These are phyloP conservation scores for Drosophila tani DNA, from an alignment of 1,140 invertebrate genomes.

Conservation along the genomic window DNA sequence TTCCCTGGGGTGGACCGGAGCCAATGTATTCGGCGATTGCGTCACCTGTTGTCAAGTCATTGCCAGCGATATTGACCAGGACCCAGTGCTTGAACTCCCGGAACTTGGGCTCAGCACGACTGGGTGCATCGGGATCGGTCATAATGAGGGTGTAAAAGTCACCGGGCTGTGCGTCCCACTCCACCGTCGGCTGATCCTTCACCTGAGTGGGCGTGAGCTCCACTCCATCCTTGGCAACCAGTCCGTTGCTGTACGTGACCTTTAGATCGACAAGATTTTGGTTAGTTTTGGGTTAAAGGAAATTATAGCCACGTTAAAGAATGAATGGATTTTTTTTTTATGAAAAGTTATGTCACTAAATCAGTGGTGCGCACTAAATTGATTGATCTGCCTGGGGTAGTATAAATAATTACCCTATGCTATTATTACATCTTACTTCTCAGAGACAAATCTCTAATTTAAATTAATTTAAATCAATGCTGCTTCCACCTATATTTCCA, in stretches of 20 bases:
- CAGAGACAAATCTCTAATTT: no score
- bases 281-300: background rate
- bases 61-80: constrained; percentile 95
- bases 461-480: no score
- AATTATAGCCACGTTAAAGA: background rate
- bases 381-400: background rate
- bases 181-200: constrained; percentile 88
- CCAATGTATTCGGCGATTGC: constrained; percentile 93
- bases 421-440: background rate
- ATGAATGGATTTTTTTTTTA: background rate
- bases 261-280: constrained; percentile 27
- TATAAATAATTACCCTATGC: background rate
- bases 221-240: constrained; percentile 88
- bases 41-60: constrained; percentile 90
- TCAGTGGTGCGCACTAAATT: background rate
- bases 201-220: constrained; percentile 89
- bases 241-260: constrained; percentile 86
- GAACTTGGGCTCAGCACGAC: constrained; percentile 90
- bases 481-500: background rate
- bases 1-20: constrained; percentile 93
- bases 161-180: constrained; percentile 87
- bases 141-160: constrained; percentile 91
- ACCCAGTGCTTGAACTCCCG: constrained; percentile 97
- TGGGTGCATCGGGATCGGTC: constrained; percentile 87
- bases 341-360: background rate